These are phyloP conservation scores for Parelbella ahira DNA, from an alignment of 2,888 invertebrate genomes.

Conservation along the genomic window DNA sequence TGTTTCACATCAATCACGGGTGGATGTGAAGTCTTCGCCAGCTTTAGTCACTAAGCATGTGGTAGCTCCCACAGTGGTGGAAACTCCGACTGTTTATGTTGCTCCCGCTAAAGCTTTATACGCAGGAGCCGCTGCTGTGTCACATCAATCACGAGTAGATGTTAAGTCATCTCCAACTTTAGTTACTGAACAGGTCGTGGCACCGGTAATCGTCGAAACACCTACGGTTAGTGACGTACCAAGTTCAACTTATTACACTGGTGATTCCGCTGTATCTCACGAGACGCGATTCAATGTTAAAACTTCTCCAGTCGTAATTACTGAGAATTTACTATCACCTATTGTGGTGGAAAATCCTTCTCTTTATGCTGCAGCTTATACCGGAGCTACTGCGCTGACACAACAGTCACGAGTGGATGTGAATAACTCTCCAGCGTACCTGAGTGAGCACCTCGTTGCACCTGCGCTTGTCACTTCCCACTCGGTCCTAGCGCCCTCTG, in stretches of 20 bases:
- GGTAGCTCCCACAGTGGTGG: constrained; percentile 35
- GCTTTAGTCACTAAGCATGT: constrained; percentile 36
- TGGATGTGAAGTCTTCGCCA: constrained; percentile 58
- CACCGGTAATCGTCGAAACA: constrained; percentile 16
- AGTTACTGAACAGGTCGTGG: constrained; percentile 33
- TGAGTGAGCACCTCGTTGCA: constrained; percentile 1
- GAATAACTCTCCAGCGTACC: constrained; percentile 27
- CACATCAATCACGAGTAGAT: constrained; percentile 68
- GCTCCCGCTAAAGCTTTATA: constrained; percentile 37
- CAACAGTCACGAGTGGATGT: constrained; percentile 60
- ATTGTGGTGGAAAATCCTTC: constrained; percentile 46
- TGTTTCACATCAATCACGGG: constrained; percentile 69
- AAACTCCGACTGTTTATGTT: constrained; percentile 36
- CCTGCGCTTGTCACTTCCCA: constrained; percentile 29
- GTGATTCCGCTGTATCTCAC: constrained; percentile 57
- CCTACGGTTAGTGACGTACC: constrained; percentile 36
- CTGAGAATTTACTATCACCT: constrained; percentile 35
- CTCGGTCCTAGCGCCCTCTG: constrained; percentile 36
- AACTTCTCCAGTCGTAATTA: constrained; percentile 43
- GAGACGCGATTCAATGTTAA: constrained; percentile 69
- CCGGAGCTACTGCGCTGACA: constrained; percentile 52
- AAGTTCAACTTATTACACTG: constrained; percentile 27
- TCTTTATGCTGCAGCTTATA: constrained; percentile 9
- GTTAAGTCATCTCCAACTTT: constrained; percentile 52
- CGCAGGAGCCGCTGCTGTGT: constrained; percentile 54